Percentiles rank a stretch among this genome's conserved stretches.
Evolutionary conservation across 2,888 invertebrate genomes (phyloP).

Genomic region (Cryptophagus acutangulus): DNA sequence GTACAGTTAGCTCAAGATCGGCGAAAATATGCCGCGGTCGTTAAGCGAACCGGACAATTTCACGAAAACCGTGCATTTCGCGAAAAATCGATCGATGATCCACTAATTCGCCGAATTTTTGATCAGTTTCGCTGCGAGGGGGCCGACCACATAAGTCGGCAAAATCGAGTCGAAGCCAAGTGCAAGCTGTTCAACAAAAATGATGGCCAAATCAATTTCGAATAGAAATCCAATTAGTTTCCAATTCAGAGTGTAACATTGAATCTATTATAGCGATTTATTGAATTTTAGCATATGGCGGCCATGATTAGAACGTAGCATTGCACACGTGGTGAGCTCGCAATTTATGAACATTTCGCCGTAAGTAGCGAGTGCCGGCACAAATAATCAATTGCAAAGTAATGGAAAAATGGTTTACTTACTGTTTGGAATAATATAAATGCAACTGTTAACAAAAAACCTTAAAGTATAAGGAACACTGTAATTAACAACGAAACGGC

Average conservation of each 20-base stretch:
- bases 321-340: constrained; percentile 43
- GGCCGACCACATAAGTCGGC: too few species aligned
- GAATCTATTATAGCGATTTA: too few species aligned
- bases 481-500: constrained; percentile 39
- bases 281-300: constrained; percentile 45
- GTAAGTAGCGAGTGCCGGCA: constrained; percentile 4
- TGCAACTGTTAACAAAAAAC: constrained; percentile 38
- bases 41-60: too few species aligned
- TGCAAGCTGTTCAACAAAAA: too few species aligned
- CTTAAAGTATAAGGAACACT: constrained; percentile 38
- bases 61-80: too few species aligned
- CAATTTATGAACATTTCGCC: constrained; percentile 19
- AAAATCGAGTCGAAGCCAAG: too few species aligned
- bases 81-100: too few species aligned
- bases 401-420: constrained; percentile 29
- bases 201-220: too few species aligned
- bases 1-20: too few species aligned
- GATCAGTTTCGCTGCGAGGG: too few species aligned
- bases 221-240: constrained; percentile 7
- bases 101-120: too few species aligned
- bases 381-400: constrained; percentile 8
- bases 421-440: constrained; percentile 40
- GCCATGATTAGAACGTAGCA: constrained; percentile 38
- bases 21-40: too few species aligned
- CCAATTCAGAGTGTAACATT: constrained; percentile 5